Percentiles rank a stretch among this genome's conserved stretches.
These are phyloP conservation scores for Drosophila subsilvestris DNA, from an alignment of 2,888 invertebrate genomes.

Conservation along the genomic window DNA sequence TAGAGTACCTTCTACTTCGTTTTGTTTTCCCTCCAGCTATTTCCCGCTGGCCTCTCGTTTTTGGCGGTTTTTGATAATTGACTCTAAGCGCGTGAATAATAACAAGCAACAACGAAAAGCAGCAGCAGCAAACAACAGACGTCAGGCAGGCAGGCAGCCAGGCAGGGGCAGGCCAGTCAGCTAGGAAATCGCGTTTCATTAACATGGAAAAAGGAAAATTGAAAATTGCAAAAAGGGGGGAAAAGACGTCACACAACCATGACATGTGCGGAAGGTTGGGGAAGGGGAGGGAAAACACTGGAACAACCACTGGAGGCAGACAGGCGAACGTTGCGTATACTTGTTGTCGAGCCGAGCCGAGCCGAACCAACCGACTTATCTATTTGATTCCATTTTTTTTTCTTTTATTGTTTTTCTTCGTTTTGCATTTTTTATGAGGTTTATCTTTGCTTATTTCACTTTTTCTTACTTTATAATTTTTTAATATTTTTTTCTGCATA, in stretches of 20 bases:
- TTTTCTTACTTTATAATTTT: too few species aligned
- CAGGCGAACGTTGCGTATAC: conserved; percentile 68
- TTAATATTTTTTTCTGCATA: too few species aligned
- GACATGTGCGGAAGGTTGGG: conserved; percentile 16
- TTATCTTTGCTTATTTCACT: not conserved
- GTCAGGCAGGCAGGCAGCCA: conserved; percentile 6
- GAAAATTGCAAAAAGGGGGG: conserved; percentile 60
- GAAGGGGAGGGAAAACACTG: conserved; percentile 37
- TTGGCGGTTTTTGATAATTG: conserved; percentile 68
- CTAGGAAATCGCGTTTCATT: conserved; percentile 78
- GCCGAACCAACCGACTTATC: conserved; percentile 49
- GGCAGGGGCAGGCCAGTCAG: conserved; percentile 36
- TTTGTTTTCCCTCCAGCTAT: not conserved
- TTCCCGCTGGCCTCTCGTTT: conserved; percentile 32
- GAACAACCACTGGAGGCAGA: conserved; percentile 40
- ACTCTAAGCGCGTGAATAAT: conserved; percentile 79
- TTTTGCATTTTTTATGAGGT: not conserved
- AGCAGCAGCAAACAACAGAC: conserved; percentile 26
- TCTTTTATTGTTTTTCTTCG: conserved; percentile 20
- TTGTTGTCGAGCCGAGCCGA: conserved; percentile 45
- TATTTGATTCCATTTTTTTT: conserved; percentile 29
- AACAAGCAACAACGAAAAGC: conserved; percentile 58
- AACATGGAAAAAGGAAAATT: conserved; percentile 64
- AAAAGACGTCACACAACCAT: conserved; percentile 44
- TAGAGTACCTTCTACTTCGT: conserved; percentile 3